Percentiles rank a stretch among this genome's conserved stretches.
phyloP scores from a whole-genome alignment of 1,140 invertebrate genomes.

The Rhopalosiphum padi region DNA sequence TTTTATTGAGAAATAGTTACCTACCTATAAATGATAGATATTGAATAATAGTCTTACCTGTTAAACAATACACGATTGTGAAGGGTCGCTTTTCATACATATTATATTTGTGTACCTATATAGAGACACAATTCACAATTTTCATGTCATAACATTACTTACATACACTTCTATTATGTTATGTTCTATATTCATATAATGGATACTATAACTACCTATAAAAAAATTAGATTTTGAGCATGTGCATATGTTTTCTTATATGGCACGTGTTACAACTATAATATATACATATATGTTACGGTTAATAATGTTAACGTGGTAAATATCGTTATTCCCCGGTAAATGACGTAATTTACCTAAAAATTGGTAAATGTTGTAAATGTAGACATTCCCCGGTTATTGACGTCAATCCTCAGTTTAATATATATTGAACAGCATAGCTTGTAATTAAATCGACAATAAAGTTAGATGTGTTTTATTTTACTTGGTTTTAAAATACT shows the following conservation, averaged over 20 bases:
- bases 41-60: not conserved
- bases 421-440: not conserved
- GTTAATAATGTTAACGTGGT: too few relatives aligned
- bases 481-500: not conserved
- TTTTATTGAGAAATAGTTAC: constrained; percentile 22
- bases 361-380: too few relatives aligned
- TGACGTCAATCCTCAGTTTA: too few relatives aligned
- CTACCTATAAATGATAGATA: not conserved
- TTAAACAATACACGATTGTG: not conserved
- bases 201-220: not conserved
- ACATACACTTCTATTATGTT: not conserved
- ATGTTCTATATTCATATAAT: not conserved
- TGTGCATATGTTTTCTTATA: not conserved
- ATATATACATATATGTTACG: not conserved
- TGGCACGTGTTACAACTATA: not conserved
- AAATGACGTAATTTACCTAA: too few relatives aligned
- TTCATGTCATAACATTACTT: not conserved
- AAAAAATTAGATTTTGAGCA: not conserved
- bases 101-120: not conserved
- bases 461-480: not conserved
- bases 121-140: not conserved
- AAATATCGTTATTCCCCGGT: too few relatives aligned
- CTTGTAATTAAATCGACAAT: not conserved
- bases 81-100: not conserved
- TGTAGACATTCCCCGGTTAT: too few relatives aligned